Base-by-base conservation (phyloP, 2,888 invertebrate species). In the Campoletis raptor region DNA sequence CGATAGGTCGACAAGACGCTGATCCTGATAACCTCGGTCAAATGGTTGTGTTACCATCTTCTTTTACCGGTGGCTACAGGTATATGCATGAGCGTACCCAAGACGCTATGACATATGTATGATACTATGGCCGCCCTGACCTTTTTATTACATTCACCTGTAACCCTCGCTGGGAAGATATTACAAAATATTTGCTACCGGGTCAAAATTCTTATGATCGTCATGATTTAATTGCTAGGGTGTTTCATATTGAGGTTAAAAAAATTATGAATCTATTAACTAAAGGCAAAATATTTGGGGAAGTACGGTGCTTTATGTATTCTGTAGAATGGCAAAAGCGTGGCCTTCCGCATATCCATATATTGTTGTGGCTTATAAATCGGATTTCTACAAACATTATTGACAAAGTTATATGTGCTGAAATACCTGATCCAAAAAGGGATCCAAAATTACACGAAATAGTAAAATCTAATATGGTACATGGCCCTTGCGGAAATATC, bases 401-500 rank as follows among this genome's bases (percentile, higher is more conserved):
- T 42, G 76, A 76, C 18, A 9, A 42, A 15, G n/a, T n/a, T n/a
- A n/a, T n/a, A n/a, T n/a, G n/a, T n/a, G n/a, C n/a, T n/a, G n/a
- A n/a, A n/a, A n/a, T n/a, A n/a, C n/a, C n/a, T n/a, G n/a, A n/a
- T n/a, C n/a, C n/a, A n/a, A n/a, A n/a, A n/a, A n/a, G n/a, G n/a
- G n/a, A n/a, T n/a, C n/a, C n/a, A n/a, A n/a, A n/a, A 30, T 64
- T 45, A 21, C 37, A 45, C 45, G 8, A 30, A 81, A 81, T n/a
- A n/a, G n/a, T n/a, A n/a, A n/a, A n/a, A n/a, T n/a, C n/a, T n/a
- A n/a, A n/a, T n/a, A n/a, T n/a, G 83, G 69, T 83, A 7, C 83
- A 83, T 40, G 83, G 83, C 10, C 83, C 77, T 5, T 83, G 70
- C 40, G 70, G 83, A 15, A 3, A 15, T 18, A 5, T 21, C 9